A percentile compares a stretch with the other conserved stretches of the same genome.
These are phyloP conservation scores for Bombycilla garrulus DNA, from an alignment of 2,113 vertebrate genomes.

Conservation along the genomic window DNA sequence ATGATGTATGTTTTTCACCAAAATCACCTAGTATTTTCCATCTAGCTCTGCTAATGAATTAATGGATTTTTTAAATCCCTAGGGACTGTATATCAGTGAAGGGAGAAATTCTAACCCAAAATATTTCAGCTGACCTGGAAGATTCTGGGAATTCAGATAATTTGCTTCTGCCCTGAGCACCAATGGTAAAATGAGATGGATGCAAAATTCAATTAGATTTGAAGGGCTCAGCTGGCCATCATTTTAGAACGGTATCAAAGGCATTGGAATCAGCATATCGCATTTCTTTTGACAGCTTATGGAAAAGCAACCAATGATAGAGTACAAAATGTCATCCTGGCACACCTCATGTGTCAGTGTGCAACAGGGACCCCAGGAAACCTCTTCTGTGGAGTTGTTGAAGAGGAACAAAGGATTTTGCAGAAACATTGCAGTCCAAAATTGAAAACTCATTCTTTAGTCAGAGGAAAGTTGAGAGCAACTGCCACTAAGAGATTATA, in stretches of 20 bases:
- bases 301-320: conserved; percentile 29
- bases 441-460: conserved; percentile 12
- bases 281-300: conserved; percentile 10
- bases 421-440: conserved; percentile 27
- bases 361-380: conserved; percentile 24
- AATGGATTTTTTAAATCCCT: background rate
- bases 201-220: conserved; percentile 51
- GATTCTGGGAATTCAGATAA: conserved; percentile 5
- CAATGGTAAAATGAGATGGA: conserved; percentile 24
- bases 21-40: background rate
- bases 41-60: background rate
- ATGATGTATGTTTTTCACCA: background rate
- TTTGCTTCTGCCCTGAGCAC: background rate
- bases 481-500: background rate
- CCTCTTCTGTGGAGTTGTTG: background rate
- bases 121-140: conserved; percentile 16
- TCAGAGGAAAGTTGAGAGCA: conserved; percentile 4
- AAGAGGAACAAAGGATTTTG: conserved; percentile 48
- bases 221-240: conserved; percentile 54
- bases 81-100: background rate
- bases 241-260: conserved; percentile 50
- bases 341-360: conserved; percentile 5
- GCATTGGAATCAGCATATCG: background rate
- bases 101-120: background rate
- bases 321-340: conserved; percentile 42